These are phyloP conservation scores for Hesperia comma DNA, from an alignment of 2,888 invertebrate species.

Conservation along the genomic window DNA sequence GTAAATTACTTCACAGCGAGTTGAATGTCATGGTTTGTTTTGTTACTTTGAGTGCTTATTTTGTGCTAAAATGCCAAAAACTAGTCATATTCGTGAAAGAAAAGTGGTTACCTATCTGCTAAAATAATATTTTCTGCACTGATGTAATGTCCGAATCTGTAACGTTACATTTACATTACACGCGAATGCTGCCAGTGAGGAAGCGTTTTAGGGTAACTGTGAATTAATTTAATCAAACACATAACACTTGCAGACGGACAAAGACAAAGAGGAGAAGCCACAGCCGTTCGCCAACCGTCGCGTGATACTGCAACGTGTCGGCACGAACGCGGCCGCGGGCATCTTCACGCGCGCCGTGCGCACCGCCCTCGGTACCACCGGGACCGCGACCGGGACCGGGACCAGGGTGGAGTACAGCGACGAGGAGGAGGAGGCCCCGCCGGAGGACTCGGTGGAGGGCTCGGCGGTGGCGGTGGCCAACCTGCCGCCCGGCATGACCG, in stretches of 20 bases:
- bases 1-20: too few species aligned
- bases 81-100: too few species aligned
- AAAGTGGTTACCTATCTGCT: too few species aligned
- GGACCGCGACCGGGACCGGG: slow-evolving; percentile 43
- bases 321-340: slow-evolving; percentile 61
- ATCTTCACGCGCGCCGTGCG: slow-evolving; percentile 74
- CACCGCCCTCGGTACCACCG: slow-evolving; percentile 59
- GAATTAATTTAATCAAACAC: too few species aligned
- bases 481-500: slow-evolving; percentile 76
- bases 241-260: slow-evolving; percentile 42
- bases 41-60: too few species aligned
- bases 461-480: slow-evolving; percentile 61
- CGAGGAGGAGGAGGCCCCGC: neutral
- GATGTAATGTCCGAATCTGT: too few species aligned
- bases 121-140: too few species aligned
- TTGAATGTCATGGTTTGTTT: too few species aligned
- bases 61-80: too few species aligned
- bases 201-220: too few species aligned
- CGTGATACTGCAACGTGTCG: slow-evolving; percentile 64
- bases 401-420: slow-evolving; percentile 45
- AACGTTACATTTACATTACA: too few species aligned
- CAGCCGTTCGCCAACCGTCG: slow-evolving; percentile 62
- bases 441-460: slow-evolving; percentile 8
- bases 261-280: slow-evolving; percentile 48
- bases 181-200: too few species aligned